Base-by-base conservation (phyloP, 2,797 vertebrate species). In the Denticeps clupeoides region DNA sequence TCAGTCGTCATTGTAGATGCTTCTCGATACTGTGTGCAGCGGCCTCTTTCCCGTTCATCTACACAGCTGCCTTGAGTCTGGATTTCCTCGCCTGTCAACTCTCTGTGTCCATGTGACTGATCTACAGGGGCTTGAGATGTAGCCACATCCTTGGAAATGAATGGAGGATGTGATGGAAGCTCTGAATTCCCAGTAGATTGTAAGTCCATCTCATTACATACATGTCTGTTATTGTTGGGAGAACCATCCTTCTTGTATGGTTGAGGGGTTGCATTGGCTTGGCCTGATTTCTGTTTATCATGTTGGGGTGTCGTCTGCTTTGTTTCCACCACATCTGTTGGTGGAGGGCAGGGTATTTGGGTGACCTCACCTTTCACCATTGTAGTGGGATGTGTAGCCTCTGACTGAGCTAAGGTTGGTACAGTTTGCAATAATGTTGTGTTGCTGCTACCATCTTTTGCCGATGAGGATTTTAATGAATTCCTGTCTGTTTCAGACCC, bases 1-100 rank as follows among this genome's bases (percentile, higher is more conserved):
- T 80, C 74, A 53, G 67, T 65, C 0, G 91, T 97, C 93, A 97
- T 97, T 0, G 95, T 97, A 3, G 87, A 85, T 0, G 69, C 88
- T 63, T 97, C 93, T 55, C 63, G 82, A 69, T 85, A 94, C 41
- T 70, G 50, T 61, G 68, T 86, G 24, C 70, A 63, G 19, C 41
- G 54, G 53, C 64, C 67, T 1, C 10, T 31, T 51, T 45, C 45
- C 18, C 32, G 23, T 2, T 59, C 59, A 28, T 58, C 53, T 7
- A 19, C 35, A 16, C 12, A 23, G 23, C 13, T 46, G 24, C 35
- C 47, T 33, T 44, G 51, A 1, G 48, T 52, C 44, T 60, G 56
- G 12, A 52, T 18, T 21, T 52, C 51, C 10, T 59, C 56, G 4
- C 60, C 45, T 11, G 26, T 47, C 29, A 47, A 41, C 23, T 48